Evolutionary conservation across 1,140 invertebrate genomes (phyloP).

Genomic region (Hirudo medicinalis): DNA sequence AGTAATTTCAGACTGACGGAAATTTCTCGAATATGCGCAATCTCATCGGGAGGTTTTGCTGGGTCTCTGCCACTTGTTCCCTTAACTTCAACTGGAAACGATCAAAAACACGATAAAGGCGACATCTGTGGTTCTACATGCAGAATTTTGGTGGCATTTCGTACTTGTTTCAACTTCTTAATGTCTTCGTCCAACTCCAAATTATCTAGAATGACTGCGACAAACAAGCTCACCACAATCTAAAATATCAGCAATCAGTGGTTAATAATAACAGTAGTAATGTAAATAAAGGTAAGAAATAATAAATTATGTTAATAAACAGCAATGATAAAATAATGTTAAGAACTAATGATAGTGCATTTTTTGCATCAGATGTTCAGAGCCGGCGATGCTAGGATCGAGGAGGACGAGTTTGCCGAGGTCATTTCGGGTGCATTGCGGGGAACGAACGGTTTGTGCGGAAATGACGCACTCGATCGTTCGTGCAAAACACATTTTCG

Average conservation of each 20-base stretch:
- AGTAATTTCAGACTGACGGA: slow-evolving; percentile 46
- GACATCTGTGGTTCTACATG: not conserved
- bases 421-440: no score
- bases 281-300: no score
- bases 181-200: slow-evolving; percentile 98
- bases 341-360: no score
- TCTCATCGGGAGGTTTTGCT: slow-evolving; percentile 74
- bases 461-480: no score
- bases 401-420: no score
- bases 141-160: not conserved
- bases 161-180: slow-evolving; percentile 86
- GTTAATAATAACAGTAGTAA: not conserved
- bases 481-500: no score
- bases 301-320: no score
- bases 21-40: slow-evolving; percentile 96
- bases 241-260: slow-evolving; percentile 35
- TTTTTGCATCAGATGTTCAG: no score
- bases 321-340: no score
- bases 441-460: no score
- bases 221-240: slow-evolving; percentile 98
- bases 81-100: slow-evolving; percentile 62
- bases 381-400: no score
- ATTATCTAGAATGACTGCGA: slow-evolving; percentile 98
- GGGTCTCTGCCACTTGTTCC: slow-evolving; percentile 93
- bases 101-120: not conserved